phyloP scores from a whole-genome alignment of 2,797 vertebrate species.

The Alcedo atthis region DNA sequence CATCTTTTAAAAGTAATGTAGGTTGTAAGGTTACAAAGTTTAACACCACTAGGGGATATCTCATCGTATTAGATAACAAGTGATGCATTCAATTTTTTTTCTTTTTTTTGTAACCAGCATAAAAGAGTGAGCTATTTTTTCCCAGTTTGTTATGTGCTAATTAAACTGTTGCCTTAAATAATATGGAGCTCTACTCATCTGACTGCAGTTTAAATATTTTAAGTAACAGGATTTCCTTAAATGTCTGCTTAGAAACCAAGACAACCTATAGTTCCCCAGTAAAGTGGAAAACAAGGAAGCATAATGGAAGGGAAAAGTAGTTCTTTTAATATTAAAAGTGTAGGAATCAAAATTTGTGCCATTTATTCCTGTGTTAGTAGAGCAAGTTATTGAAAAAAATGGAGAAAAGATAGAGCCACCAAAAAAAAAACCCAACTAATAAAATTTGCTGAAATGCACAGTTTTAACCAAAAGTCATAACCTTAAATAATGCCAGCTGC shows the following conservation, averaged over 20 bases:
- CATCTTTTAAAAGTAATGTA: slow-evolving; percentile 37
- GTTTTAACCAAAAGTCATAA: neutral
- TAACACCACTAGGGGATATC: slow-evolving; percentile 35
- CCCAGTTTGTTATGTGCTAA: neutral
- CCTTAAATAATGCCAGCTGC: neutral
- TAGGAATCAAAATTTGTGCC: neutral
- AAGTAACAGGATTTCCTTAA: neutral
- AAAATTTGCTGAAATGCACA: neutral
- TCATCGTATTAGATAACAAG: slow-evolving; percentile 26
- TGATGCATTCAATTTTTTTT: neutral
- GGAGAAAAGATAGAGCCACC: neutral
- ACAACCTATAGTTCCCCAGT: neutral
- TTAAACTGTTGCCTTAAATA: neutral
- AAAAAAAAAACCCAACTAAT: neutral
- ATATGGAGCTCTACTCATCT: neutral
- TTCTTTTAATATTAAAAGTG: neutral
- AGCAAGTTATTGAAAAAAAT: neutral
- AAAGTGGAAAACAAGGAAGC: neutral
- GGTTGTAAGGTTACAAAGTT: slow-evolving; percentile 30
- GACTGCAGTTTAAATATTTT: neutral
- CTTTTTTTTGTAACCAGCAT: neutral
- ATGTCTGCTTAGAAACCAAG: neutral
- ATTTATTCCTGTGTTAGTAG: neutral
- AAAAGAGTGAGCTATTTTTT: neutral
- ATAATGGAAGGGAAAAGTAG: neutral